Conservation (phyloP, 1,140 invertebrate genomes). For the Pantala flavescens region DNA sequence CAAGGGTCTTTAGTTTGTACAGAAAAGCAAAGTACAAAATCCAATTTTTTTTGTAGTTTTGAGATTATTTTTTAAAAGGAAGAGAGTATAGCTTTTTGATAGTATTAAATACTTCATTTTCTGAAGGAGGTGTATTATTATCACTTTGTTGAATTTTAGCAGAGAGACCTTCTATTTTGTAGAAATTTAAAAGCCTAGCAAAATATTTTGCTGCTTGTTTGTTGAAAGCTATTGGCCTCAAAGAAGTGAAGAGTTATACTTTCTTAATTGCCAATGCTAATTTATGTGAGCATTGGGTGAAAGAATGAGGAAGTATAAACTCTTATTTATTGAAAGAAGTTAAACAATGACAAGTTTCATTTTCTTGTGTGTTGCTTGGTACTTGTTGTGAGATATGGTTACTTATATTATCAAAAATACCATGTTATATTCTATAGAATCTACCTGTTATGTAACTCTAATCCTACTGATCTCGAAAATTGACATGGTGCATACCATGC, state of each 20-base stretch:
- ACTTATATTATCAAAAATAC: conserved; percentile 1
- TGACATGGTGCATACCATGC: not conserved
- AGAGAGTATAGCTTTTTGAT: not conserved
- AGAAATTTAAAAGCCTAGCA: not conserved
- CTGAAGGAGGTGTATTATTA: not conserved
- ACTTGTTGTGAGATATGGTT: conserved; percentile 5
- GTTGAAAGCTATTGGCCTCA: not conserved
- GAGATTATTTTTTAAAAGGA: not conserved
- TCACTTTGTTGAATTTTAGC: not conserved
- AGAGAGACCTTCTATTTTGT: not conserved
- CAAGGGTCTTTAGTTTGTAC: not conserved
- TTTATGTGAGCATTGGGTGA: not conserved
- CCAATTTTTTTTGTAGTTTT: not conserved
- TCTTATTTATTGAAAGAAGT: not conserved
- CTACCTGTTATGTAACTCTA: not conserved
- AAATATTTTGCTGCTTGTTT: conserved; percentile 4
- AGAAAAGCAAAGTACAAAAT: conserved; percentile 3
- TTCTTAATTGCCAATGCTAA: not conserved
- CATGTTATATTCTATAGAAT: conserved; percentile 1
- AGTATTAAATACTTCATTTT: conserved; percentile 4
- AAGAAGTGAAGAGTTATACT: not conserved
- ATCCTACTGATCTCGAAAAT: conserved; percentile 1
- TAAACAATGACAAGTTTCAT: not conserved
- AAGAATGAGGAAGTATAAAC: not conserved
- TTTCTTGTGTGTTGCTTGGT: not conserved